Evolutionary conservation across 2,113 vertebrate genomes (phyloP).

Genomic region (Heliornis fulica): DNA sequence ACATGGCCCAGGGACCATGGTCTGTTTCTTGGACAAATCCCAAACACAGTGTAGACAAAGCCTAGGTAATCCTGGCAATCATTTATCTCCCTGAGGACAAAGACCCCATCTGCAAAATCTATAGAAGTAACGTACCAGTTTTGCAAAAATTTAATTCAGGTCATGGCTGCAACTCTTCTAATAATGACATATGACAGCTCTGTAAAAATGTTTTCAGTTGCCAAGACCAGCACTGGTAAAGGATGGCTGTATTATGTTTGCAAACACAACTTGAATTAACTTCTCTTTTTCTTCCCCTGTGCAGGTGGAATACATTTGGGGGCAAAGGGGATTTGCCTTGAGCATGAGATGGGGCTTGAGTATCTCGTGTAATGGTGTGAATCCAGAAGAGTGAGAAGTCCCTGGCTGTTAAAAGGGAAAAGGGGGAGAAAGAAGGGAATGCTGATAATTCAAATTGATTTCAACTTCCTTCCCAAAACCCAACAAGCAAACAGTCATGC

Average conservation of each 20-base stretch:
- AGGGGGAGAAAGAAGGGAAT: not conserved
- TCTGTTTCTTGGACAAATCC: constrained; percentile 16
- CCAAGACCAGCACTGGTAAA: not conserved
- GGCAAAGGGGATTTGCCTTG: not conserved
- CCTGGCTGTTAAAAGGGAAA: not conserved
- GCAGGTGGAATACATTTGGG: not conserved
- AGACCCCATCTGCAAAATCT: constrained; percentile 36
- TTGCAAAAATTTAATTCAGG: not conserved
- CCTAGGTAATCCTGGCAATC: constrained; percentile 2
- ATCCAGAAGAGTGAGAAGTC: not conserved
- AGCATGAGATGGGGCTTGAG: not conserved
- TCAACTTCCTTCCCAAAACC: not conserved
- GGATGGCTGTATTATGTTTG: not conserved
- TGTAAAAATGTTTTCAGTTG: not conserved
- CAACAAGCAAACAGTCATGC: not conserved
- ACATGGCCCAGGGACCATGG: not conserved
- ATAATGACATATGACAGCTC: constrained; percentile 25
- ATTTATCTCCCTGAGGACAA: not conserved
- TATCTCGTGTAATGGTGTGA: not conserved
- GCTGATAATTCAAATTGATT: not conserved
- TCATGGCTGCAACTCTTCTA: constrained; percentile 9
- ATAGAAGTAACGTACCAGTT: not conserved
- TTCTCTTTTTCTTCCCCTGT: not conserved
- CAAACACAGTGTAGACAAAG: not conserved
- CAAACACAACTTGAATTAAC: not conserved